Evolutionary conservation across 1,140 invertebrate species (phyloP), one percentile per base, ranked within the genome.

Genomic region (Drosophila santomea): DNA sequence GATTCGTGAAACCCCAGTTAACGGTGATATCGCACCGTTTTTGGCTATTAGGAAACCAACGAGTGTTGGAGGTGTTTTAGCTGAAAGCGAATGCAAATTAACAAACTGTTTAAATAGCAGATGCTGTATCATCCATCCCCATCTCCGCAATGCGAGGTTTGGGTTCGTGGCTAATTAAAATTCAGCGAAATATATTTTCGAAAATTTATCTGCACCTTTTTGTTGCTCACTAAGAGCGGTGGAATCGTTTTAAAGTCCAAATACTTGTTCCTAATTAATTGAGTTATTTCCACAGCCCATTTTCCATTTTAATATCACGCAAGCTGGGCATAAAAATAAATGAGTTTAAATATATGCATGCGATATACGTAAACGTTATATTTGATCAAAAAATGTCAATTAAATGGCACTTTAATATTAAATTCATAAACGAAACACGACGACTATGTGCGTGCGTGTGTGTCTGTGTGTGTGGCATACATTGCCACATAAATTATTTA

Each of bases 351-450:
- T 80, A 54, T 85, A 58, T 36, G 54, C 17, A n/a, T n/a, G 60
- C 48, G 58, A 67, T 68, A 78, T 63, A 39, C 45, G 25, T 38
- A 59, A 58, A 62, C 60, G 60, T 43, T 63, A 77, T 67, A 39
- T 68, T 45, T 58, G 23, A 54, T 59, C 48, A 59, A 77, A 59
- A 68, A 86, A 80, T 77, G 62, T 68, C 83, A 89, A 88, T 83
- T 88, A 89, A 83, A 88, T 83, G 84, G 77, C 76, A 77, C 83
- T 89, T 89, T 88, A 88, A 88, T 88, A 82, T 89, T 88, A 88
- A 88, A 88, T 88, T 88, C 84, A 88, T 89, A 88, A 88, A 88
- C 72, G 64, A 76, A 80, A 52, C 73, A 47, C 39, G 50, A 20
- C 20, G 54, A 17, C 36, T 43, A 20, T n/a, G 25, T 41, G 25